These are phyloP conservation scores for Antechinus stuartii DNA, from an alignment of 2,113 vertebrate species.

Conservation along the genomic window DNA sequence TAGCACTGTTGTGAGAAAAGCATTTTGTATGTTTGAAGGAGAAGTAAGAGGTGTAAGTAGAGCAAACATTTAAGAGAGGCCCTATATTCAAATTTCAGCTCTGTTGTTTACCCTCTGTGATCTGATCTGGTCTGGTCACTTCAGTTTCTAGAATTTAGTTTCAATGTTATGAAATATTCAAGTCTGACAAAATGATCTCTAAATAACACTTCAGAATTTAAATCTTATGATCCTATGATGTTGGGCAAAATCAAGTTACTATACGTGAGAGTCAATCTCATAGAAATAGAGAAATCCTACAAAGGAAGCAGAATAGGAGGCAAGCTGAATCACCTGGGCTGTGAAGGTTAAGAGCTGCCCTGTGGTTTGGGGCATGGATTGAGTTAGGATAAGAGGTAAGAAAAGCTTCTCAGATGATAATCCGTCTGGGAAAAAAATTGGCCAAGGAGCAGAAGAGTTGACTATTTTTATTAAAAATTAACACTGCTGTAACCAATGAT, in stretches of 20 bases:
- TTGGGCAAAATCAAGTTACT: not conserved
- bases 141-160: not conserved
- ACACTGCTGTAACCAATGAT: not conserved
- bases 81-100: not conserved
- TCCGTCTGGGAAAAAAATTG: not conserved
- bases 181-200: not conserved
- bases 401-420: not conserved
- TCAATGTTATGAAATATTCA: not conserved
- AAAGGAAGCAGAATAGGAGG: not conserved
- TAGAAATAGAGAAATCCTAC: not conserved
- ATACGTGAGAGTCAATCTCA: not conserved
- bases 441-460: not conserved
- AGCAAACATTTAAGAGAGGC: not conserved
- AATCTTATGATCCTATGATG: not conserved
- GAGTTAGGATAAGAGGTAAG: not conserved
- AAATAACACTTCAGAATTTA: not conserved
- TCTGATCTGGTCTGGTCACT: not conserved
- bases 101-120: not conserved
- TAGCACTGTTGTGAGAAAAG: not conserved
- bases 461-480: not conserved
- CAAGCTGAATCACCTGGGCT: too few relatives aligned
- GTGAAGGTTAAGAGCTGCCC: not conserved
- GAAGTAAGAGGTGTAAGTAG: not conserved
- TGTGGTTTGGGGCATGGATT: not conserved
- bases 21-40: not conserved